Base-by-base conservation (phyloP, 1,140 invertebrate genomes). In the Zaprionus tsacasi region DNA sequence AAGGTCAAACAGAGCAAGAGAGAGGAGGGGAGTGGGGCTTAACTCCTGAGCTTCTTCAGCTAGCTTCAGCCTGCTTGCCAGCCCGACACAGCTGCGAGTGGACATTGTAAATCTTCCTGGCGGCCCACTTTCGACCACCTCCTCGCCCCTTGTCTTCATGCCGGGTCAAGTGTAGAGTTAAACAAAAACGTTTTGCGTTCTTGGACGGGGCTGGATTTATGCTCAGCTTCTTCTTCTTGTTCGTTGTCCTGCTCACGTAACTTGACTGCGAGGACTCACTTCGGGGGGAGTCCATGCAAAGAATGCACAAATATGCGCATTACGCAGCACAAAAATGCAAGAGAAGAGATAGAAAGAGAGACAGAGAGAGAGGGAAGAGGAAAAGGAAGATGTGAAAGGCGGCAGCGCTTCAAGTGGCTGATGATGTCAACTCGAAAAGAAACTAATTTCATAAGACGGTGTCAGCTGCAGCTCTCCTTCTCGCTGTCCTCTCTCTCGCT, bases 121-220 rank as follows among this genome's bases (percentile, higher is more conserved):
- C 11, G 10, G 69, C 25, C 55, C 38, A 38, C 61, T 52, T 36
- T 25, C 12, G 48, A 12, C 48, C 48, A 54, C 25, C 25, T 30
- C 25, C 25, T 30, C 52, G 25, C 7, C 17, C 5, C 70, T 58
- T 57, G 10, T 38, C 36, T 13, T 38, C 36, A 5, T 38, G 4
- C 35, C 45, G 72, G 81, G 81, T 83, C 81, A 82, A 82, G 76
- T 83, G 77, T 66, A 76, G 82, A 83, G 76, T 82, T 82, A 76
- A 79, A 76, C 81, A 83, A 83, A 83, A 79, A 82, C 72, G 81
- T 64, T 82, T 83, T 79, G 63, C 70, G 25, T 35, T 15, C 30
- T 17, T 56, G 50, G 38, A 73, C 54, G 63, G 40, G 63, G 50
- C 27, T 30, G 15, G 30, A 70, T 54, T 45, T 55, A 70, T 66